Evolutionary conservation across 92 coral and sea anemone species (phyloP), one percentile per base, ranked within the genome.

Genomic region (Parazoanthus atlanticus): DNA sequence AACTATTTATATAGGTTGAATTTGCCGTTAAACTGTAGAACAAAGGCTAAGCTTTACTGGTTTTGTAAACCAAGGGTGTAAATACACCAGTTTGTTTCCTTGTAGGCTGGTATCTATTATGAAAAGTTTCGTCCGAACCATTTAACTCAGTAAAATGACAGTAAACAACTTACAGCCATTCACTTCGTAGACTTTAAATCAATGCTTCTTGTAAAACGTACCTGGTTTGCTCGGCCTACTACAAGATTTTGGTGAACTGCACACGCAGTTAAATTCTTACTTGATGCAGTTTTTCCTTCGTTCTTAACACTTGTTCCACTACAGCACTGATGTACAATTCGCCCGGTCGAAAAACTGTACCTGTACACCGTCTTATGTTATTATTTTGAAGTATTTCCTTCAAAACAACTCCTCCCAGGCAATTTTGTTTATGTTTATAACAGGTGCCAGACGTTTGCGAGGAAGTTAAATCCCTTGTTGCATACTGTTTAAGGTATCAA

Each of bases 351-450:
- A 8, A 46, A 46, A 46, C 12, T 46, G 52, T 46, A 11, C 52
- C 1, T 1, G 25, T 56, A 56, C 5, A 23, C 69, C 16, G 69
- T 21, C 28, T 21, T 61, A 23, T 61, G 28, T 21, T 61, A 61
- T 82, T 65, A n/a, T 82, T 65, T 31, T 36, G 49, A 38, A 56
- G 30, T 65, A 82, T 52, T 41, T 82, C 3, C 21, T 21, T 34
- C 54, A 36, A 78, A 78, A 78, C 82, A 82, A 82, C 76, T 12
- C 74, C 58, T 67, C 74, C 31, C 58, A 58, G 58, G 74, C 75
- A 8, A 36, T 8, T 40, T 82, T 81, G 86, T 82, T 82, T 82
- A 38, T 82, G 86, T 61, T 82, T 82, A 4, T 17, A 28, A 65
- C 86, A 82, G 86, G 86, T 82, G 74, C 75, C 58, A 3, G 15